Evolutionary conservation across 2,888 invertebrate species (phyloP).

Genomic region (Uropetala carovei): DNA sequence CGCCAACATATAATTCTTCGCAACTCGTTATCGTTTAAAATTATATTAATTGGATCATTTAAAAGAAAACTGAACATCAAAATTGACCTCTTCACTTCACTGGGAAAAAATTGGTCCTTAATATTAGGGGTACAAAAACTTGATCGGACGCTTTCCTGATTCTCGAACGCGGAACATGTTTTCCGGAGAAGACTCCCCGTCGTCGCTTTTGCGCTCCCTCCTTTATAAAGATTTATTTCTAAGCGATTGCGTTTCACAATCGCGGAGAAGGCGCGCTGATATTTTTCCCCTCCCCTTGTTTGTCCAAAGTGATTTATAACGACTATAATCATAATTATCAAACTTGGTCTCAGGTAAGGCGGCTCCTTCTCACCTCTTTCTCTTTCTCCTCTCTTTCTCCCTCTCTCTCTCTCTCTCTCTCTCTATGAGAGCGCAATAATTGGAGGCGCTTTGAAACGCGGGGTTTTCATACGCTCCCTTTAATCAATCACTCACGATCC

Average conservation of each 20-base stretch:
- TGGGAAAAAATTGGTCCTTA: no score
- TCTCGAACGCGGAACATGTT: not conserved
- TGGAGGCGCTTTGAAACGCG: slow-evolving; percentile 50
- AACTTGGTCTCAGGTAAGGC: slow-evolving; percentile 36
- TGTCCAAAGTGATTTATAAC: slow-evolving; percentile 50
- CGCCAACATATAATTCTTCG: no score
- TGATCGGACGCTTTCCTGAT: no score
- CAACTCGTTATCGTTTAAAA: no score
- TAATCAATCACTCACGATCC: slow-evolving; percentile 58
- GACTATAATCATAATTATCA: slow-evolving; percentile 51
- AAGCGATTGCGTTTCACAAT: not conserved
- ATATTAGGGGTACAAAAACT: no score
- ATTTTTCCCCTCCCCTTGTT: slow-evolving; percentile 45
- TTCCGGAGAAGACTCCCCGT: not conserved
- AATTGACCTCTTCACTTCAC: no score
- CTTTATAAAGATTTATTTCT: not conserved
- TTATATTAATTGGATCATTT: no score
- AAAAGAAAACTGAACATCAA: no score
- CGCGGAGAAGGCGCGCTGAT: not conserved
- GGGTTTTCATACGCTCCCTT: slow-evolving; percentile 50
- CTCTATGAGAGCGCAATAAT: slow-evolving; percentile 21
- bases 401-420: not conserved
- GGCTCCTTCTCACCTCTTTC: slow-evolving; percentile 20
- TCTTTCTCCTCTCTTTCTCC: not conserved
- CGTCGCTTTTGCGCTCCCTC: not conserved